Percentiles rank a stretch among this genome's conserved stretches.
These are phyloP conservation scores for Bagarius yarrelli DNA, from an alignment of 2,113 vertebrate genomes.

Conservation along the genomic window DNA sequence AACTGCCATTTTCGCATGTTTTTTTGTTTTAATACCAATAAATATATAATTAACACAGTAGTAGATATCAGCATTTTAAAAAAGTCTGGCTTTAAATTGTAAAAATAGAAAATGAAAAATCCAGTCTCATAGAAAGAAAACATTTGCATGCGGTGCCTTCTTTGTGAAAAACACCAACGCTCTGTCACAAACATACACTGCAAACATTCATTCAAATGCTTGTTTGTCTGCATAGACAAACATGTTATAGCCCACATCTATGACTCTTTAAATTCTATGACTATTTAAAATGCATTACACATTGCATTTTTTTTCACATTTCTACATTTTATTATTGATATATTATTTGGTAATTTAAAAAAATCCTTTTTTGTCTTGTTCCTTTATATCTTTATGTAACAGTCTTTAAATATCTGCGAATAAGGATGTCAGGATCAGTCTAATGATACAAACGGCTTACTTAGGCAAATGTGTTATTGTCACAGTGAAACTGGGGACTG, in stretches of 20 bases:
- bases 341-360: not conserved
- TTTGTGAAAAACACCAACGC: not conserved
- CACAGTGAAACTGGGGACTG: slow-evolving; percentile 41
- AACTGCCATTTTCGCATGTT: no score
- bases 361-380: not conserved
- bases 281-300: no score
- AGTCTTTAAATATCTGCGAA: not conserved
- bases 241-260: not conserved
- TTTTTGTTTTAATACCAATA: no score
- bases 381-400: no score
- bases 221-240: not conserved
- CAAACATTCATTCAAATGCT: no score
- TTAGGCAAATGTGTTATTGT: slow-evolving; percentile 3
- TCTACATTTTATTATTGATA: not conserved
- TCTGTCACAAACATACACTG: not conserved
- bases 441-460: not conserved
- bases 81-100: no score
- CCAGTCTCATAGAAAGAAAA: no score
- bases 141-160: no score
- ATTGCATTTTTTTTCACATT: no score
- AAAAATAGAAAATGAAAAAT: no score
- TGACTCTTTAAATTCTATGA: not conserved
- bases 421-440: not conserved
- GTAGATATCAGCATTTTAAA: no score
- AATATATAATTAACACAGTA: no score